phyloP scores from a whole-genome alignment of 1,140 invertebrate genomes.

The Harlomillsia oculata region DNA sequence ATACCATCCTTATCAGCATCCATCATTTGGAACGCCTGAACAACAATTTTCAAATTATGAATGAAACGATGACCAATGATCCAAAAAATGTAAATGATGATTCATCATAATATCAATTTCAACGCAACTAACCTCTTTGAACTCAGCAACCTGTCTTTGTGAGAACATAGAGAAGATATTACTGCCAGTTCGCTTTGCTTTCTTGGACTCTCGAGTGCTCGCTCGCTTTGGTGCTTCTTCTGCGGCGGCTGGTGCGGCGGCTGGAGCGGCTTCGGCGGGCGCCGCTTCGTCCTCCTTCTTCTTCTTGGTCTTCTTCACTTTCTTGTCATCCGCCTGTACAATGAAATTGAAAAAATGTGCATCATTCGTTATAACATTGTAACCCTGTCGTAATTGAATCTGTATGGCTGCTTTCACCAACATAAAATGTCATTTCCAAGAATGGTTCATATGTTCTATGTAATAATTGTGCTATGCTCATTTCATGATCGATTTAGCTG shows the following conservation, averaged over 20 bases:
- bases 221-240: slow-evolving; percentile 50
- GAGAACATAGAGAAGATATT: slow-evolving; percentile 95
- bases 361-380: too few relatives aligned
- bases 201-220: slow-evolving; percentile 45
- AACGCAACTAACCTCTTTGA: slow-evolving; percentile 70
- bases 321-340: slow-evolving; percentile 60
- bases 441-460: too few relatives aligned
- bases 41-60: too few relatives aligned
- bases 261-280: slow-evolving; percentile 27
- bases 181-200: slow-evolving; percentile 71
- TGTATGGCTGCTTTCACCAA: too few relatives aligned
- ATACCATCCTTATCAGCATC: slow-evolving; percentile 97
- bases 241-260: slow-evolving; percentile 50
- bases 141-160: slow-evolving; percentile 87
- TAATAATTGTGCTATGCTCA: too few relatives aligned
- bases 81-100: neutral
- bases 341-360: too few relatives aligned
- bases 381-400: too few relatives aligned
- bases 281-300: slow-evolving; percentile 41
- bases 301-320: slow-evolving; percentile 61
- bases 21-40: slow-evolving; percentile 97
- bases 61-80: slow-evolving; percentile 39
- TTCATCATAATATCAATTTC: neutral
- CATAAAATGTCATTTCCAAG: too few relatives aligned
- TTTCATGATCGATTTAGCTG: too few relatives aligned